Evolutionary conservation across 92 coral and sea anemone genomes (phyloP).

Genomic region (Epizoanthus scotinus): DNA sequence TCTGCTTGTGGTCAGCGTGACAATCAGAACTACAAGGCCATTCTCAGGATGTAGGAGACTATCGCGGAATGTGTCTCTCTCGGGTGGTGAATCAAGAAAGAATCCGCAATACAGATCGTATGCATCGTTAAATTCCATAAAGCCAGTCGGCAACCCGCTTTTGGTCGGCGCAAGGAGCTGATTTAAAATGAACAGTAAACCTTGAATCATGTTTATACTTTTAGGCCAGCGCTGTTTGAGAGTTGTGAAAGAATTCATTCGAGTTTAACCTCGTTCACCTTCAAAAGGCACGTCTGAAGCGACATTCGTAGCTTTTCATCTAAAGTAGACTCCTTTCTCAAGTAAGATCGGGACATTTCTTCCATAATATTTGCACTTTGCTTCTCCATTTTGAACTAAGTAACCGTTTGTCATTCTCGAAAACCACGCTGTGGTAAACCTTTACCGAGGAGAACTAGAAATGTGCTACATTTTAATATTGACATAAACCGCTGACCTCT

Average conservation of each 20-base stretch:
- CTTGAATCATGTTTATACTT: slow-evolving; percentile 1
- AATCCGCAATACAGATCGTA: neutral
- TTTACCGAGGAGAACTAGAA: no score
- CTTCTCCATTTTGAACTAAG: no score
- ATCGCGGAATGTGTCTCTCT: slow-evolving; percentile 19
- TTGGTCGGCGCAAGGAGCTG: slow-evolving; percentile 5
- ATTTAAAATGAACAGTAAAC: slow-evolving; percentile 18
- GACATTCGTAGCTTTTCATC: slow-evolving; percentile 13
- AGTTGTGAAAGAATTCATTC: slow-evolving; percentile 10
- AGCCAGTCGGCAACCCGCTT: neutral
- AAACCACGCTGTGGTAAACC: no score
- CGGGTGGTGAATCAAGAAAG: neutral
- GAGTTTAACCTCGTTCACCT: slow-evolving; percentile 8
- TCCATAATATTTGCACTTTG: no score
- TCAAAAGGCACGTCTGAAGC: slow-evolving; percentile 22
- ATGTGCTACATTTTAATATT: no score
- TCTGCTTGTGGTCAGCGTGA: neutral
- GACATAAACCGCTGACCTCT: no score
- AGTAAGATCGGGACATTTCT: neutral
- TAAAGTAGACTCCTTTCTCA: slow-evolving; percentile 1
- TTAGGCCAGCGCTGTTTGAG: neutral
- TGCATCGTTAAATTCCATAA: neutral
- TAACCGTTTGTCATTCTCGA: no score
- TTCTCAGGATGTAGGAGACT: slow-evolving; percentile 5
- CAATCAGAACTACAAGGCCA: slow-evolving; percentile 2